Evolutionary conservation across 2,113 vertebrate species (phyloP).

Genomic region (Campylorhamphus procurvoides): DNA sequence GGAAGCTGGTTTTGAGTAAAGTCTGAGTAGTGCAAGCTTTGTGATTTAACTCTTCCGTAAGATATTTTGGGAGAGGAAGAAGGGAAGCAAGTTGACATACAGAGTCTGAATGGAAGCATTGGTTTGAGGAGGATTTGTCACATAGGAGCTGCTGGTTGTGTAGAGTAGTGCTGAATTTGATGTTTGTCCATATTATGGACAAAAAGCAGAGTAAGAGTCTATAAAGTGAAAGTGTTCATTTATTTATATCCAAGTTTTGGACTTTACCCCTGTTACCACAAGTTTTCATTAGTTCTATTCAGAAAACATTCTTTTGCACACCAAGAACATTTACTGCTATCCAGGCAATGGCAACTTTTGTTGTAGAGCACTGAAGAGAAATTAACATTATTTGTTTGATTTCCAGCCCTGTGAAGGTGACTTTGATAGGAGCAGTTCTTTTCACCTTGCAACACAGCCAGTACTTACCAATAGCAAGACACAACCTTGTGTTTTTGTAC

Average conservation of each 20-base stretch:
- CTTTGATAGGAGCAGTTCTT: slow-evolving; percentile 89
- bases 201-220: neutral
- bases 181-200: neutral
- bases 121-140: neutral
- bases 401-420: slow-evolving; percentile 90
- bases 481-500: slow-evolving; percentile 90
- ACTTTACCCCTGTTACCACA: neutral
- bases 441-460: slow-evolving; percentile 88
- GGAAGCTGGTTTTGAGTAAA: neutral
- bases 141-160: neutral
- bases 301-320: neutral
- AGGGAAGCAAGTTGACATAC: neutral
- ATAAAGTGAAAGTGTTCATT: neutral
- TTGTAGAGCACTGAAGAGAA: neutral
- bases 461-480: slow-evolving; percentile 83
- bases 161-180: neutral
- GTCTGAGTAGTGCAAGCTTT: neutral
- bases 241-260: neutral
- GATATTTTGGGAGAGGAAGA: neutral
- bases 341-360: neutral
- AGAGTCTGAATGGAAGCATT: neutral
- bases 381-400: slow-evolving; percentile 44
- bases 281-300: neutral
- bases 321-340: neutral
- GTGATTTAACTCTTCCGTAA: neutral